These are phyloP conservation scores for Scolanthus callimorphus DNA, from an alignment of 92 coral and sea anemone genomes.

Conservation along the genomic window DNA sequence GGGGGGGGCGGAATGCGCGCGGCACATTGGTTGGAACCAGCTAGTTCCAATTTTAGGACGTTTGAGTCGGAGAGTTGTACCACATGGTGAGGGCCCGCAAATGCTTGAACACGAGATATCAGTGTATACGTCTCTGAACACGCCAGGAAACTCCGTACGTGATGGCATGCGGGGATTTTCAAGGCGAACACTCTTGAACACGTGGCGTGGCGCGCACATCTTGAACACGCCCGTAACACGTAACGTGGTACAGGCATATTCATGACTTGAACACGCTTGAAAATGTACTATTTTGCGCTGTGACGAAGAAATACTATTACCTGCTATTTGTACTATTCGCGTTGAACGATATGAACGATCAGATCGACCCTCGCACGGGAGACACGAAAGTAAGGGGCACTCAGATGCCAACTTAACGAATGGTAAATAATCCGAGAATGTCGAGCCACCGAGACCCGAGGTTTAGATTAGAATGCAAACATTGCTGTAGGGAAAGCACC, in stretches of 20 bases:
- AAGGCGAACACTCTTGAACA: background rate
- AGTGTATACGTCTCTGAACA: background rate
- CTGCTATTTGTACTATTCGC: too few relatives aligned
- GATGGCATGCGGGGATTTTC: background rate
- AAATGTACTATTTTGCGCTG: background rate
- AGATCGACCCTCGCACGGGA: too few relatives aligned
- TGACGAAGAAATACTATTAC: too few relatives aligned
- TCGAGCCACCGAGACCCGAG: too few relatives aligned
- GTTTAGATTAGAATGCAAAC: too few relatives aligned
- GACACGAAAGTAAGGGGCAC: too few relatives aligned
- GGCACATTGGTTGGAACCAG: background rate
- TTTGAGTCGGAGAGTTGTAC: background rate
- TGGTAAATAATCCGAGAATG: too few relatives aligned
- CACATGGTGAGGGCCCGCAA: background rate
- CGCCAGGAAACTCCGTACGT: background rate
- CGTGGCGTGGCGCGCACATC: background rate
- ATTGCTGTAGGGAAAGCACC: too few relatives aligned
- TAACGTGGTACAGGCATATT: background rate
- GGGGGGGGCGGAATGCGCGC: background rate
- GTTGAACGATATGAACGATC: too few relatives aligned
- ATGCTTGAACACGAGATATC: background rate
- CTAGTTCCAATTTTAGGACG: background rate
- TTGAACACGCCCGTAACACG: background rate
- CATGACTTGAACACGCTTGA: conserved; percentile 1
- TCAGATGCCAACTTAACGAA: too few relatives aligned